phyloP scores from a whole-genome alignment of 2,113 vertebrate genomes.

The Siniperca knerii region DNA sequence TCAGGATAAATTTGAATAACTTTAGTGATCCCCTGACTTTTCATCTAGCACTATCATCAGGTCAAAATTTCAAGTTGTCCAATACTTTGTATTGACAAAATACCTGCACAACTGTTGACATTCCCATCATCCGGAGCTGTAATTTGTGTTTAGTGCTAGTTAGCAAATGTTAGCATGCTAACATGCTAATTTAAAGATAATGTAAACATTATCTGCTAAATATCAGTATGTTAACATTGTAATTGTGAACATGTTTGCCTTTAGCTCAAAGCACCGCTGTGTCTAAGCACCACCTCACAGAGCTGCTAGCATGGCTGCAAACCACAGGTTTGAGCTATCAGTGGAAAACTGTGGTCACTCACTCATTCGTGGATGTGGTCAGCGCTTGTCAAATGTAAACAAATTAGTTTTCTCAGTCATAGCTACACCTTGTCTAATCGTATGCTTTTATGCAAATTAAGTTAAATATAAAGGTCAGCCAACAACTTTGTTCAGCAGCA shows the following conservation, averaged over 20 bases:
- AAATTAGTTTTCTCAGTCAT: constrained; percentile 49
- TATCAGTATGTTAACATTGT: background rate
- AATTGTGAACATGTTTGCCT: background rate
- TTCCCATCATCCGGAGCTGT: background rate
- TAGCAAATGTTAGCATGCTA: background rate
- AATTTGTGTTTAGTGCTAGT: background rate
- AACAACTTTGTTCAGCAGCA: constrained; percentile 49
- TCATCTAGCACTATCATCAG: background rate
- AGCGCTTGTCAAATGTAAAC: constrained; percentile 42
- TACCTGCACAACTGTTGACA: background rate
- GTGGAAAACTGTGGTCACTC: constrained; percentile 31
- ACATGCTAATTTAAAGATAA: background rate
- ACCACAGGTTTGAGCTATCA: background rate
- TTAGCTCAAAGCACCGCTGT: background rate
- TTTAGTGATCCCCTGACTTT: background rate
- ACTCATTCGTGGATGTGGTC: constrained; percentile 40
- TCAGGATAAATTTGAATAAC: too few relatives aligned
- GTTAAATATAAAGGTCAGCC: constrained; percentile 58
- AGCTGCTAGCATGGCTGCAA: background rate
- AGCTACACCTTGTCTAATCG: constrained; percentile 53
- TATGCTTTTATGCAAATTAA: constrained; percentile 66
- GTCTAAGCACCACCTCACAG: background rate
- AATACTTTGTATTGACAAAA: background rate
- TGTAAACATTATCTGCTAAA: constrained; percentile 8
- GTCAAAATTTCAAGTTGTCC: background rate